Base-by-base conservation (phyloP, 2,797 vertebrate species). In the Anguilla obscura region DNA sequence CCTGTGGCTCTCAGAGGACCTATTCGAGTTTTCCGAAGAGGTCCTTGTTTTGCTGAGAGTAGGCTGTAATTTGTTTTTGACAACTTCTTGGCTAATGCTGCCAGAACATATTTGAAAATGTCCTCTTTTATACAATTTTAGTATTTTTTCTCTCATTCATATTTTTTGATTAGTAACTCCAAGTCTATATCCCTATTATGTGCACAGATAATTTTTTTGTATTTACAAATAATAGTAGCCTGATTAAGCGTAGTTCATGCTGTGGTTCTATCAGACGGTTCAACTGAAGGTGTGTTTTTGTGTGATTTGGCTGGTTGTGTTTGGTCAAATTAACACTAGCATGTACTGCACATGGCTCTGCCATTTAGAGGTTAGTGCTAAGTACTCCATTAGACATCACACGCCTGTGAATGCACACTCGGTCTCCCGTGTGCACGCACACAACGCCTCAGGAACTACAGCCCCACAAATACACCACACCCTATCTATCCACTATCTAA, bases 381-480 rank as follows among this genome's bases (percentile, higher is more conserved):
- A 74, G 1, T 76, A 76, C 30, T 63, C 18, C 69, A 12, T 33
- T 74, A 30, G 4, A 33, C 3, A 74, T 12, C 30, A 76, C n/a
- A 36, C 80, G 40, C 30, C 36, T 63, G 71, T 50, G 63, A n/a
- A 52, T 60, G 82, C 40, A 69, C 79, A 84, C 80, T 52, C 82
- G 30, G 50, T 79, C 84, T 60, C 83, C 84, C 52, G 85, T 48
- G 69, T 21, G 82, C 80, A 80, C 80, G 84, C 4, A 40, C 3
- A 79, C 36, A 21, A 16, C 18, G 14, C 5, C 79, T 40, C 79
- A 82, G 27, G 5, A n/a, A 89, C 87, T 5, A 30, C 45, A 76
- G 58, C 14, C 69, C 89, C 87, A 82, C 45, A 85, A 79, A 89
- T 21, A 89, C 87, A 90, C 69, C 6, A 84, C 84, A 89, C 89